Percentiles rank a stretch among this genome's conserved stretches.
phyloP scores from a whole-genome alignment of 2,888 invertebrate species.

The Ophion slaviceki region DNA sequence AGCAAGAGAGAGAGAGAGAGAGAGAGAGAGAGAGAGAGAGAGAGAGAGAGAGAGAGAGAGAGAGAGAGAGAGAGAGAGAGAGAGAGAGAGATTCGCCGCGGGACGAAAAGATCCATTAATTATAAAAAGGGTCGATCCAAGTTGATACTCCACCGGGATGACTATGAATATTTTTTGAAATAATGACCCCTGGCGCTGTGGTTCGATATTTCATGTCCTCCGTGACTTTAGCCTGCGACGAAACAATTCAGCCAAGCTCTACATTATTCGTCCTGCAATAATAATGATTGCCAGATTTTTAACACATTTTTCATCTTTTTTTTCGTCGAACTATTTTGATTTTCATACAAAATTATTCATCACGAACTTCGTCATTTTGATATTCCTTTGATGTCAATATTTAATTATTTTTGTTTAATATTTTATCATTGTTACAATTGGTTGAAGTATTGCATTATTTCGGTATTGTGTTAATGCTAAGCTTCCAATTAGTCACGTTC shows the following conservation, averaged over 20 bases:
- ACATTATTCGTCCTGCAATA: background rate
- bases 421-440: too few species aligned
- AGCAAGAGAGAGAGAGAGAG: slow-evolving; percentile 4
- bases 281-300: background rate
- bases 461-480: too few species aligned
- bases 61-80: background rate
- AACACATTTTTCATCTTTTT: too few species aligned
- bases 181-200: slow-evolving; percentile 16
- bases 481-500: too few species aligned
- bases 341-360: too few species aligned
- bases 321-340: too few species aligned
- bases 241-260: background rate
- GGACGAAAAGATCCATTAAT: slow-evolving; percentile 53
- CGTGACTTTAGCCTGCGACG: background rate
- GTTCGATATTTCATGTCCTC: slow-evolving; percentile 15
- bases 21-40: background rate
- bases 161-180: slow-evolving; percentile 46
- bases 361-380: too few species aligned
- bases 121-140: slow-evolving; percentile 48
- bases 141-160: slow-evolving; percentile 26
- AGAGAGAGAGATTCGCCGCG: background rate
- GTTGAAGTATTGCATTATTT: too few species aligned
- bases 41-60: slow-evolving; percentile 8
- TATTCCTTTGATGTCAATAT: too few species aligned
- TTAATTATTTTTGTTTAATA: too few species aligned